Evolutionary conservation across 1,140 invertebrate genomes (phyloP).

Genomic region (Manduca sexta): DNA sequence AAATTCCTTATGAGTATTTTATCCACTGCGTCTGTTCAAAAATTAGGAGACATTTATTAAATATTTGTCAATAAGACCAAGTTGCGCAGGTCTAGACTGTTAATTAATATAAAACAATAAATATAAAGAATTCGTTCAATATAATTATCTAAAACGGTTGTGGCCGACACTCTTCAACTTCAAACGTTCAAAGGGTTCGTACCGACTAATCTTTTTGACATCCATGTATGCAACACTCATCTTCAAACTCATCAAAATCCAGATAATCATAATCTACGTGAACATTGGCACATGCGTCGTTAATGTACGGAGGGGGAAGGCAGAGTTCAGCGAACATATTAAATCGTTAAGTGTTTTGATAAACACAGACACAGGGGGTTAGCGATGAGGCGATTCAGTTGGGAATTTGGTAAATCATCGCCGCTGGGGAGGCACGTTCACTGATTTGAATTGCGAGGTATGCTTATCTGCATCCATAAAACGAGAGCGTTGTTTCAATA

Average conservation of each 20-base stretch:
- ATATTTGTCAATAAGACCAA: not conserved
- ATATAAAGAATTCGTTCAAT: constrained; percentile 1
- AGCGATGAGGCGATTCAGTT: constrained; percentile 49
- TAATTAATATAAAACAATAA: constrained; percentile 56
- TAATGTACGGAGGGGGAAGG: constrained; percentile 33
- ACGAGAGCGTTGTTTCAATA: constrained; percentile 1
- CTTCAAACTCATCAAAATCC: constrained; percentile 2
- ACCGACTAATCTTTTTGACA: constrained; percentile 12
- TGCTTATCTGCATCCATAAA: constrained; percentile 14
- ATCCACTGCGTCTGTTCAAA: too few relatives aligned
- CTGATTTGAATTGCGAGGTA: constrained; percentile 29
- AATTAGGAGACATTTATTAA: too few relatives aligned
- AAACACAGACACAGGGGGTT: constrained; percentile 59
- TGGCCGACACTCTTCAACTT: too few relatives aligned
- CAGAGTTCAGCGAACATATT: constrained; percentile 56
- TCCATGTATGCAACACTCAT: not conserved
- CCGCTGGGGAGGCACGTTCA: constrained; percentile 35
- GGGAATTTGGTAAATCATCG: constrained; percentile 58
- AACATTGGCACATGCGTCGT: constrained; percentile 34
- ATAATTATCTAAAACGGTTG: too few relatives aligned
- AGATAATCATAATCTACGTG: constrained; percentile 32
- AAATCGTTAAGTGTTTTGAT: constrained; percentile 70
- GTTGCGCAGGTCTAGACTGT: constrained; percentile 29
- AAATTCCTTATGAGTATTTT: too few relatives aligned
- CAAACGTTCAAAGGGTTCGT: constrained; percentile 4